A percentile compares a stretch with the other conserved stretches of the same genome.
phyloP scores from a whole-genome alignment of 2,888 invertebrate genomes.

The Megastigmus dorsalis region DNA sequence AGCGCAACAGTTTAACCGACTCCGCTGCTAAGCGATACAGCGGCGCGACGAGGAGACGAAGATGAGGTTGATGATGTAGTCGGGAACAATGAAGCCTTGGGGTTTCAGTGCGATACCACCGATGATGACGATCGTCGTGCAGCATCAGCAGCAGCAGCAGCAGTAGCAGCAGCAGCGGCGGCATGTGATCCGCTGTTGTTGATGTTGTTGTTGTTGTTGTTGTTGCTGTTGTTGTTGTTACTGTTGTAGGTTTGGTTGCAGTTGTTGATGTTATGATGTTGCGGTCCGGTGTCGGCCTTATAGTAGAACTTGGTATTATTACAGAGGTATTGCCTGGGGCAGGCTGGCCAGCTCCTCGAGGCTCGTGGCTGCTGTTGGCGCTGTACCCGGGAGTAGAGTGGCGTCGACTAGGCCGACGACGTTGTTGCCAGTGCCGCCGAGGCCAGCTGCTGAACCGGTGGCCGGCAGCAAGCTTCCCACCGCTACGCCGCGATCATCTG shows the following conservation, averaged over 20 bases:
- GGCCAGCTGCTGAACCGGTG: constrained; percentile 13
- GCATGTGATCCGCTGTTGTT: not conserved
- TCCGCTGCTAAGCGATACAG: constrained; percentile 2
- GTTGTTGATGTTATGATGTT: too few species aligned
- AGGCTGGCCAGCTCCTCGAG: too few species aligned
- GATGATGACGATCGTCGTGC: not conserved
- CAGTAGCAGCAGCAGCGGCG: too few species aligned
- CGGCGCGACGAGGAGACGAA: constrained; percentile 9
- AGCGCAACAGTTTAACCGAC: not conserved
- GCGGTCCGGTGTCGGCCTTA: not conserved
- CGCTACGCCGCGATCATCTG: constrained; percentile 64
- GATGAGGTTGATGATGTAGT: not conserved
- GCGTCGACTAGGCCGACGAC: too few species aligned
- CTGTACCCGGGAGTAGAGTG: too few species aligned
- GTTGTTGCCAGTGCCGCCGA: not conserved
- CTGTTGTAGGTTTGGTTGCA: too few species aligned
- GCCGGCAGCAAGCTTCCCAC: constrained; percentile 60
- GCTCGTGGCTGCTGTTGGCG: too few species aligned
- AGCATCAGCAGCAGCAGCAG: too few species aligned
- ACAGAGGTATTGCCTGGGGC: too few species aligned
- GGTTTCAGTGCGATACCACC: not conserved
- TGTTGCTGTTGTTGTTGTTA: not conserved
- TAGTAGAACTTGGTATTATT: too few species aligned
- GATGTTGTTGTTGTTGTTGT: not conserved
- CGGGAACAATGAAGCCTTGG: not conserved